Conservation (phyloP, 2,888 invertebrate genomes). For the Drosophila kuntzei region DNA sequence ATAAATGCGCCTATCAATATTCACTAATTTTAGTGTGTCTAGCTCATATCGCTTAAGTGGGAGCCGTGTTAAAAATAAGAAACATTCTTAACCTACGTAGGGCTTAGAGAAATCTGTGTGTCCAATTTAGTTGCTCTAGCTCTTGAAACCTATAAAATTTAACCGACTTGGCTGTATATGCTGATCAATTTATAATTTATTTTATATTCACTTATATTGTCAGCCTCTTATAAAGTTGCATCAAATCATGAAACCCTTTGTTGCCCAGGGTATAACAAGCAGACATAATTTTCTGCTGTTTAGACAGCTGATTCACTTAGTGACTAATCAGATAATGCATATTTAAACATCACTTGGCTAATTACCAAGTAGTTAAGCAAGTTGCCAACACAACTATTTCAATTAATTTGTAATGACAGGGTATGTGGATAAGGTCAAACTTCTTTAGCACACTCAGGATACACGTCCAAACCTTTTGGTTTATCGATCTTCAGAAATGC, state of each 20-base stretch:
- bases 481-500: constrained; percentile 19
- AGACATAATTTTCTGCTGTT: neutral
- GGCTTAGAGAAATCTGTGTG: too few species aligned
- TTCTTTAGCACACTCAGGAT: neutral
- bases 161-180: neutral
- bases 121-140: neutral
- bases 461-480: neutral
- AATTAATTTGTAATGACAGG: constrained; percentile 36
- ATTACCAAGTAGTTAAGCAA: constrained; percentile 22
- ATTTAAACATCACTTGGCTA: constrained; percentile 47
- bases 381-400: constrained; percentile 15
- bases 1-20: too few species aligned
- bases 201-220: too few species aligned
- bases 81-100: too few species aligned
- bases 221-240: too few species aligned
- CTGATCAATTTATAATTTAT: too few species aligned
- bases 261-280: neutral
- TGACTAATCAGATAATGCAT: constrained; percentile 36
- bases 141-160: neutral
- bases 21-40: too few species aligned
- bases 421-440: neutral
- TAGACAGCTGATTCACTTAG: constrained; percentile 14
- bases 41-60: too few species aligned
- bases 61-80: too few species aligned
- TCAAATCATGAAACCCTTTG: neutral